A percentile compares a stretch with the other conserved stretches of the same genome.
These are phyloP conservation scores for Leptinotarsa juncta DNA, from an alignment of 2,888 invertebrate species.

Conservation along the genomic window DNA sequence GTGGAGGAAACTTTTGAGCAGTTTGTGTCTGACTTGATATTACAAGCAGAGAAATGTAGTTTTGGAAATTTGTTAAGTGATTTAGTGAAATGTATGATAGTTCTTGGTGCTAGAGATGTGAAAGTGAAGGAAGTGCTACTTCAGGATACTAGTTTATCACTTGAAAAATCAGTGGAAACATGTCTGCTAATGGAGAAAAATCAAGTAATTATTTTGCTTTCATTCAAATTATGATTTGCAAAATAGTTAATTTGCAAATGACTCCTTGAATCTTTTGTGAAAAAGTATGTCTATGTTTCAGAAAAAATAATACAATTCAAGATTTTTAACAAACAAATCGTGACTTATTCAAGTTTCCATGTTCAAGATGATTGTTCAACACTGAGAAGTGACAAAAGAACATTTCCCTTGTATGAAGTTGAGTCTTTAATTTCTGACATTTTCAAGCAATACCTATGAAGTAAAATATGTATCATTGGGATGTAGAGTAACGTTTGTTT, in stretches of 20 bases:
- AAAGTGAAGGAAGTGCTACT: conserved; percentile 6
- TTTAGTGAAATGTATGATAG: conserved; percentile 12
- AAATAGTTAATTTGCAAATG: background rate
- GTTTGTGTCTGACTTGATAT: conserved; percentile 9
- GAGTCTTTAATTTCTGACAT: no score
- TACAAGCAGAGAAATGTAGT: conserved; percentile 17
- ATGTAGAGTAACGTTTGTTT: no score
- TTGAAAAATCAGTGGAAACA: conserved; percentile 4
- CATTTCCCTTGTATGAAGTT: no score
- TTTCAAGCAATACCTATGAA: no score
- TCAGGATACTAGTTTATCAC: conserved; percentile 7
- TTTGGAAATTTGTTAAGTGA: conserved; percentile 6
- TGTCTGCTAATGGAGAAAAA: conserved; percentile 11
- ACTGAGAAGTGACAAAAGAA: no score
- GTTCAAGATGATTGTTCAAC: no score
- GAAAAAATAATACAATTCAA: no score
- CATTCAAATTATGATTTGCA: background rate
- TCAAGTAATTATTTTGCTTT: background rate
- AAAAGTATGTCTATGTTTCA: no score
- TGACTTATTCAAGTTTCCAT: no score
- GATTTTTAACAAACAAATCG: no score
- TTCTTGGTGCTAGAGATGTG: background rate
- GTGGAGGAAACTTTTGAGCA: conserved; percentile 14
- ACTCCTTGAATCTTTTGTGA: background rate
- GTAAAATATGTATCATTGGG: no score